Conservation (phyloP, 2,797 vertebrate species). For the Peromyscus attwateri region DNA sequence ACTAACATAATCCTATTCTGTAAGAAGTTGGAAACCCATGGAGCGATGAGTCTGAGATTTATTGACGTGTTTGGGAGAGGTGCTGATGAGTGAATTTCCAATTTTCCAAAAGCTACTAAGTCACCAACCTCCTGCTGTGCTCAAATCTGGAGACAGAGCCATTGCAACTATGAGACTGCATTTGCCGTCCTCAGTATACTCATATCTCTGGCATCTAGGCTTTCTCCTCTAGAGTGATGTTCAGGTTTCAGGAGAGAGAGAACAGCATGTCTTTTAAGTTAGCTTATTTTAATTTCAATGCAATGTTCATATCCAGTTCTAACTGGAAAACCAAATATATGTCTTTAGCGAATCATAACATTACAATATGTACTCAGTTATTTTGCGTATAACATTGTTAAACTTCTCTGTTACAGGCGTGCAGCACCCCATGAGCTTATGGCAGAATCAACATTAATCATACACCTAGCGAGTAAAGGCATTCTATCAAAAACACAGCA, state of each 20-base stretch:
- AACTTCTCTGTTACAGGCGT: neutral
- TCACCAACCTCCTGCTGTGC: neutral
- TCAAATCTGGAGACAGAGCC: rapidly evolving
- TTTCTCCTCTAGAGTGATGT: neutral
- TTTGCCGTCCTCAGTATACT: neutral
- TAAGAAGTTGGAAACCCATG: neutral
- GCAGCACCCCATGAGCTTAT: neutral
- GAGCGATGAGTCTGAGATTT: neutral
- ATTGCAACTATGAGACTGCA: rapidly evolving
- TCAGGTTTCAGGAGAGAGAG: neutral
- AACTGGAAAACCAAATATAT: neutral
- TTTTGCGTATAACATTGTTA: neutral
- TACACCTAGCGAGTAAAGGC: neutral
- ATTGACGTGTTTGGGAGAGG: neutral
- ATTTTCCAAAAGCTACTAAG: neutral
- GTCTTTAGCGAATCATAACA: neutral
- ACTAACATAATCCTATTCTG: neutral
- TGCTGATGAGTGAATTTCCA: neutral
- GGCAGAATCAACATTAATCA: neutral
- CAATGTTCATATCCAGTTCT: neutral
- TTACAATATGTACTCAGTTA: neutral
- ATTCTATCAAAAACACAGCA: neutral
- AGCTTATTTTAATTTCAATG: neutral
- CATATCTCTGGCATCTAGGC: neutral
- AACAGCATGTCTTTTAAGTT: neutral